phyloP scores from a whole-genome alignment of 2,797 vertebrate species.

The Onychomys arenicola region DNA sequence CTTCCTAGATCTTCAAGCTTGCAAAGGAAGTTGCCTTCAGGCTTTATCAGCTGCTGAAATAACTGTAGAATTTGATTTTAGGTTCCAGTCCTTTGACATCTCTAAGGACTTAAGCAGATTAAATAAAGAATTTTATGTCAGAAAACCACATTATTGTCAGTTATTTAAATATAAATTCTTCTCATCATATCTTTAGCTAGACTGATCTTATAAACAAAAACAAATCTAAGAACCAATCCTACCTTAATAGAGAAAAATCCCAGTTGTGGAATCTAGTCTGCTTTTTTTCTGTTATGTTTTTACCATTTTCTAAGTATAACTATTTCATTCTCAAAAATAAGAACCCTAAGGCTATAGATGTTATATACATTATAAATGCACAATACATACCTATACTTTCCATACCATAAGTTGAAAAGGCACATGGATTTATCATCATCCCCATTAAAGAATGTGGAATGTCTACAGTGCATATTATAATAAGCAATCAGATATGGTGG shows the following conservation, averaged over 20 bases:
- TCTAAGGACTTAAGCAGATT: not conserved
- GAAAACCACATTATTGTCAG: not conserved
- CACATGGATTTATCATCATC: not conserved
- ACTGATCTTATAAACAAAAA: not conserved
- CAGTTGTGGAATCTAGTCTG: not conserved
- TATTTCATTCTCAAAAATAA: constrained; percentile 44
- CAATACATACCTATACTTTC: not conserved
- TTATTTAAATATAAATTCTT: not conserved
- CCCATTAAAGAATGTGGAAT: not conserved
- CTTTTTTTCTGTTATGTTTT: not conserved
- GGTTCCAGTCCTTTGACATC: not conserved
- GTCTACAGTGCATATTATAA: not conserved
- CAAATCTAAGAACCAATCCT: not conserved
- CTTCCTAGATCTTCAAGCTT: not conserved
- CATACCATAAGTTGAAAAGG: not conserved
- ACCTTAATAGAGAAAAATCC: not conserved
- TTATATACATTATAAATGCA: not conserved
- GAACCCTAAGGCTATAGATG: not conserved
- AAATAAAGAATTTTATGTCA: not conserved
- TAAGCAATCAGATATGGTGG: not conserved
- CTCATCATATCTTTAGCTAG: not conserved
- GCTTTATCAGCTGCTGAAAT: constrained; percentile 11
- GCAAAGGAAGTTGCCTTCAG: not conserved
- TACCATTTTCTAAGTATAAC: constrained; percentile 31
- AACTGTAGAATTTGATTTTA: not conserved